Base-by-base conservation (phyloP, 2,888 invertebrate species). In the Zonitis immaculata region DNA sequence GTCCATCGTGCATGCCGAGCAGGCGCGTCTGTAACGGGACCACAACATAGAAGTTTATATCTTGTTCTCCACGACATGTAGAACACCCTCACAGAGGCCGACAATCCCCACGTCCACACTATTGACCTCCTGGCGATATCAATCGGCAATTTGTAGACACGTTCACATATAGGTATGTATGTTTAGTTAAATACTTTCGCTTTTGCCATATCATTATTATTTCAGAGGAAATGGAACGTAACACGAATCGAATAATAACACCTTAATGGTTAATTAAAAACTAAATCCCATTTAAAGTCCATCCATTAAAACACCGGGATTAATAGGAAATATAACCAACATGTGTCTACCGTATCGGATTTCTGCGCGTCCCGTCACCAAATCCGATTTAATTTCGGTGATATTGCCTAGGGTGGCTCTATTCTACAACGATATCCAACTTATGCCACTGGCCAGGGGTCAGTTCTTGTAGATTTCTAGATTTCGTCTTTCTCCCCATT, bases 301-400 rank as follows among this genome's bases (percentile, higher is more conserved):
- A 72, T 73, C 75, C n/a, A n/a, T n/a, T n/a, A n/a, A n/a, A 73
- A 74, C 71, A 69, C 64, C 53, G 63, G 73, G 73, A 75, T 74
- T 74, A 74, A 73, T 69, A 65, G 66, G 66, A 69, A 67, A 69
- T 70, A 66, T 67, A 65, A 60, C 59, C 54, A 55, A 53, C 56
- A 58, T 61, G 54, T 58, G 57, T 52, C 51, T 49, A 56, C 61
- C 60, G 64, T 64, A 64, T 65, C 67, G 63, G 67, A 69, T 69
- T 66, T 68, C 67, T 64, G 66, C 66, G 64, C 67, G 62, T 68
- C 66, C 67, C 63, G 65, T 69, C 69, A 66, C 70, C 61, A 72
- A 70, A 72, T 71, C 73, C 68, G 64, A 66, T 71, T 72, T 70
- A 69, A 71, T 72, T 73, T 71, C 69, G 70, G 70, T 67, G 67